Evolutionary conservation across 2,113 vertebrate species (phyloP).

Genomic region (Himantopus leucocephalus): DNA sequence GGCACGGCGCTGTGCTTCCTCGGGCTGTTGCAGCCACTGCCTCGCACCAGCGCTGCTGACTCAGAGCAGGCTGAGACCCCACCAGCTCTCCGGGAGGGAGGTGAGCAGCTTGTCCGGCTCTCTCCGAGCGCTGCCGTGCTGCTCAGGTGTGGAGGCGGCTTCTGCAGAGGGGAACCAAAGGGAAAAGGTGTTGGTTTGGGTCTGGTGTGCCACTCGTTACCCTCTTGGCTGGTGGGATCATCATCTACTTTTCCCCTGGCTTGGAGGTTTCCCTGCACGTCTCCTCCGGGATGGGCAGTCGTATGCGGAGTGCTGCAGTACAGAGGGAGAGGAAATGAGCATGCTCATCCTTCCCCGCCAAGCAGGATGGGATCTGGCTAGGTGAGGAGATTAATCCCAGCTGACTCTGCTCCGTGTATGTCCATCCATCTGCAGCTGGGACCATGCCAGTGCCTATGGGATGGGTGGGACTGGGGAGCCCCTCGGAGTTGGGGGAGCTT

Average conservation of each 20-base stretch:
- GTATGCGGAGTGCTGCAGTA: neutral
- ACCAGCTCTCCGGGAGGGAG: rapidly evolving
- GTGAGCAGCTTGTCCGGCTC: neutral
- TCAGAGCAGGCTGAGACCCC: neutral
- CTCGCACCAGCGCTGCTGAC: no score
- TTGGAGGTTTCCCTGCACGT: neutral
- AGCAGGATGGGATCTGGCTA: neutral
- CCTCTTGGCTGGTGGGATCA: neutral
- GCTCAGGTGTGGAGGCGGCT: neutral
- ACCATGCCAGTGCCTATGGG: neutral
- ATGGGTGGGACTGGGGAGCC: neutral
- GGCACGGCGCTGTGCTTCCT: neutral
- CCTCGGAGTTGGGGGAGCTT: rapidly evolving
- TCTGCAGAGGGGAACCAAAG: neutral
- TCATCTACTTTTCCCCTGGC: rapidly evolving
- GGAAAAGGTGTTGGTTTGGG: neutral
- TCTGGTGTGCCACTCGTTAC: neutral
- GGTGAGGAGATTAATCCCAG: neutral
- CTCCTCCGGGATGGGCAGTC: neutral
- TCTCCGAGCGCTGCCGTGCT: neutral
- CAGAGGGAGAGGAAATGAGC: neutral
- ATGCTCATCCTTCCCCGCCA: neutral
- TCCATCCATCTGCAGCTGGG: neutral
- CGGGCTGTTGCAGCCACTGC: neutral
- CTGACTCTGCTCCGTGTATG: neutral